Conservation (phyloP, 1,140 invertebrate species). For the Ceratosolen solmsi region DNA sequence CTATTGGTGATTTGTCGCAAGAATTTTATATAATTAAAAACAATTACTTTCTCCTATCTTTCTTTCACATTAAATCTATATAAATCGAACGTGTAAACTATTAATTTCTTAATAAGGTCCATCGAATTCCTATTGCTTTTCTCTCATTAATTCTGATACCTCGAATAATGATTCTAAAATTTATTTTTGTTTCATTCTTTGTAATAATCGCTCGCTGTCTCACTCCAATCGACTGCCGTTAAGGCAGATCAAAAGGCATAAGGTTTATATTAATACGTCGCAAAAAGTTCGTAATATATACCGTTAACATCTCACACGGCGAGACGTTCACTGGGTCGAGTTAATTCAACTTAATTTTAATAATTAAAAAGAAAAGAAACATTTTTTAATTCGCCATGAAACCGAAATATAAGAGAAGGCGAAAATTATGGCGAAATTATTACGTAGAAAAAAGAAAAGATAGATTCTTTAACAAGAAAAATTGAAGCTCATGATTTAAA, state of each 20-base stretch:
- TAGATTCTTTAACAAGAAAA: slow-evolving; percentile 26
- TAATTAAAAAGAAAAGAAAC: slow-evolving; percentile 27
- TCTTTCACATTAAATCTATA: slow-evolving; percentile 31
- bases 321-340: slow-evolving; percentile 40
- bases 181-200: slow-evolving; percentile 30
- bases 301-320: slow-evolving; percentile 4
- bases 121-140: slow-evolving; percentile 45
- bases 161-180: slow-evolving; percentile 36
- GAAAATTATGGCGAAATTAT: slow-evolving; percentile 20
- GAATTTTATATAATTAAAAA: slow-evolving; percentile 42
- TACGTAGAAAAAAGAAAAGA: background rate
- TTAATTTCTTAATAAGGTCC: slow-evolving; percentile 41
- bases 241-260: slow-evolving; percentile 26
- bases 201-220: slow-evolving; percentile 30
- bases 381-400: background rate
- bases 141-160: slow-evolving; percentile 40
- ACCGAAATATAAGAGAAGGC: slow-evolving; percentile 35
- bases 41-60: slow-evolving; percentile 22
- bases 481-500: slow-evolving; percentile 59
- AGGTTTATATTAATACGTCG: slow-evolving; percentile 31
- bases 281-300: slow-evolving; percentile 32
- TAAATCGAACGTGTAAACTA: slow-evolving; percentile 40
- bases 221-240: slow-evolving; percentile 13
- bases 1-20: slow-evolving; percentile 11
- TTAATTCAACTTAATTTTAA: slow-evolving; percentile 41